phyloP scores from a whole-genome alignment of 2,888 invertebrate species.

The Cryptus viduatorius region DNA sequence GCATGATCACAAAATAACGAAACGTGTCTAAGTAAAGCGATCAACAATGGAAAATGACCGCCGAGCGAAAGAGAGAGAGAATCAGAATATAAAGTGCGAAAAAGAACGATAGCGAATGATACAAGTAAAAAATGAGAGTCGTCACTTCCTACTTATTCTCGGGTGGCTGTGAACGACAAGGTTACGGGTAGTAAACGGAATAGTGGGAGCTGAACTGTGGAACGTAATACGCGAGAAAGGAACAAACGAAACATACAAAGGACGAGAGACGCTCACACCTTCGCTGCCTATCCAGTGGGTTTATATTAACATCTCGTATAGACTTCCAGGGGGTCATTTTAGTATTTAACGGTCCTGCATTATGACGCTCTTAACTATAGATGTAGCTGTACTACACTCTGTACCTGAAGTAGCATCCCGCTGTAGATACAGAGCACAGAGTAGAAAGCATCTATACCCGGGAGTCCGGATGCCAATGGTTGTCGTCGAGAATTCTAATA shows the following conservation, averaged over 20 bases:
- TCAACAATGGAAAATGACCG: conserved; percentile 41
- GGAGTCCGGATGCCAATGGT: conserved; percentile 39
- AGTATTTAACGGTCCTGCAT: conserved; percentile 80
- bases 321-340: conserved; percentile 78
- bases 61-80: conserved; percentile 23
- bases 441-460: conserved; percentile 43
- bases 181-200: conserved; percentile 52
- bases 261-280: conserved; percentile 64
- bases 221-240: conserved; percentile 46
- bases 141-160: neutral
- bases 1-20: conserved; percentile 82
- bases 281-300: conserved; percentile 67
- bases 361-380: conserved; percentile 72
- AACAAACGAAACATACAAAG: conserved; percentile 41
- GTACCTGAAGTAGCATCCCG: neutral
- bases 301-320: conserved; percentile 81
- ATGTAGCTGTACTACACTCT: neutral
- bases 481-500: conserved; percentile 53
- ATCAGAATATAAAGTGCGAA: conserved; percentile 74
- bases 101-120: conserved; percentile 30
- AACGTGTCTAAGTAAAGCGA: conserved; percentile 69
- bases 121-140: neutral
- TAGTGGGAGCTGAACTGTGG: conserved; percentile 47
- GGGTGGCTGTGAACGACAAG: conserved; percentile 46
- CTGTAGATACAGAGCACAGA: conserved; percentile 49